A percentile compares a stretch with the other conserved stretches of the same genome.
Conservation (phyloP, 2,797 vertebrate genomes). For the Sebastes glaucus region DNA sequence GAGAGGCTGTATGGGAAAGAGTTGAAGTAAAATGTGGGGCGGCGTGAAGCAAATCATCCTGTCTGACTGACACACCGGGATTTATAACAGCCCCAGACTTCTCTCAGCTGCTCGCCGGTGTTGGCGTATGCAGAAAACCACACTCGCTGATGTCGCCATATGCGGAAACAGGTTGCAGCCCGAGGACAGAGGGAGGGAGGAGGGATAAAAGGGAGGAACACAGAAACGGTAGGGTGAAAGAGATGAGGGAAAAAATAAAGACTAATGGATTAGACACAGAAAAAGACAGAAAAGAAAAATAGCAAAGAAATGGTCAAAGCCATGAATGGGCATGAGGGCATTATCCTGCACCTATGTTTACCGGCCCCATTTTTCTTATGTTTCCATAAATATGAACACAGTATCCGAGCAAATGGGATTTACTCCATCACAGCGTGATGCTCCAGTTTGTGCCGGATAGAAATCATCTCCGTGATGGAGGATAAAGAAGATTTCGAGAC, state of each 20-base stretch:
- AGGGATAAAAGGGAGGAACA: conserved; percentile 11
- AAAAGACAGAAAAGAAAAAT: conserved; percentile 19
- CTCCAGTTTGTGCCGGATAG: conserved; percentile 35
- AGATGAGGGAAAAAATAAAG: conserved; percentile 45
- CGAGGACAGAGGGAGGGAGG: neutral
- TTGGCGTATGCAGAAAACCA: neutral
- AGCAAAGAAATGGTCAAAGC: conserved; percentile 19
- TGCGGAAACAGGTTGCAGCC: conserved; percentile 24
- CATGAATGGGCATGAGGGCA: neutral
- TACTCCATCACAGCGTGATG: conserved; percentile 35
- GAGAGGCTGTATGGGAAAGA: neutral
- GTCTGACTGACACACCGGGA: conserved; percentile 7
- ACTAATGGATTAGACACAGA: conserved; percentile 56
- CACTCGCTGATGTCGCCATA: neutral
- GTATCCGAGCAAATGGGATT: conserved; percentile 66
- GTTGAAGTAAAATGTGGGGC: neutral
- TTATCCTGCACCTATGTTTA: conserved; percentile 58
- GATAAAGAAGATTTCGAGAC: conserved; percentile 33
- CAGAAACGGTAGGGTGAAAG: neutral
- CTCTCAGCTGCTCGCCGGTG: neutral
- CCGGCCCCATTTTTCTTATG: conserved; percentile 18
- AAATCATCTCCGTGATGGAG: conserved; percentile 43
- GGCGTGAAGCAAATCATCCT: conserved; percentile 17
- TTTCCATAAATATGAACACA: conserved; percentile 66
- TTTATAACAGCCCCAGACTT: neutral